Evolutionary conservation across 2,113 vertebrate species (phyloP), one percentile per base, ranked within the genome.

Genomic region (Marmota monax): DNA sequence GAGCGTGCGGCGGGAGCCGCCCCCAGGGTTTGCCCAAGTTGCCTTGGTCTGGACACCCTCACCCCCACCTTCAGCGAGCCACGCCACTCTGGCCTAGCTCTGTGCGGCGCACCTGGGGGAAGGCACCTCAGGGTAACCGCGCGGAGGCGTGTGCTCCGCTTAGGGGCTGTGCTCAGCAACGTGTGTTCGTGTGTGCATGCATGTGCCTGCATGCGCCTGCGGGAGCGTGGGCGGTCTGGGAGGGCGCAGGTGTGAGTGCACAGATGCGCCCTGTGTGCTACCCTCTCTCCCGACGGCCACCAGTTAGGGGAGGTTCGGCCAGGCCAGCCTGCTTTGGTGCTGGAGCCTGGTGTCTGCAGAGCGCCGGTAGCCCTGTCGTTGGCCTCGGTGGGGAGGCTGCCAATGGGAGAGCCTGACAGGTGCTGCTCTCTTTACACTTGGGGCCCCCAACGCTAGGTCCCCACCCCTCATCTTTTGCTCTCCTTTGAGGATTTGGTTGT

Each of bases 1-100:
- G 95, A 96, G 96, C 86, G 78, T 84, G 86, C 70, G 27, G 92
- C 92, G 29, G 97, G 96, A 93, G 96, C 97, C 96, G 96, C 97
- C 97, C 96, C 97, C 93, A 32, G 88, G 97, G 69, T 90, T 93
- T 89, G 97, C 94, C 97, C 88, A 53, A 86, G 70, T 79, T 12
- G 93, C 84, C 91, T 67, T 9, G 92, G 86, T 92, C 48, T 0
- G 77, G 82, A 88, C 76, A 42, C 39, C 76, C 78, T 51, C 32
- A 39, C 73, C 82, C 61, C 70, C 83, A 86, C 86, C 93, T 84
- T 61, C 27, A 0, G 95, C 7, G 22, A 90, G 85, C 91, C 91
- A 14, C 82, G 2, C 4, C 0, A 45, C 74, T 82, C 84, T 4
- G 53, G 90, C 79, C 61, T 29, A 53, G 85, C 78, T 84, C 87